Base-by-base conservation (phyloP, 1,140 invertebrate genomes). In the Tenebrio molitor region DNA sequence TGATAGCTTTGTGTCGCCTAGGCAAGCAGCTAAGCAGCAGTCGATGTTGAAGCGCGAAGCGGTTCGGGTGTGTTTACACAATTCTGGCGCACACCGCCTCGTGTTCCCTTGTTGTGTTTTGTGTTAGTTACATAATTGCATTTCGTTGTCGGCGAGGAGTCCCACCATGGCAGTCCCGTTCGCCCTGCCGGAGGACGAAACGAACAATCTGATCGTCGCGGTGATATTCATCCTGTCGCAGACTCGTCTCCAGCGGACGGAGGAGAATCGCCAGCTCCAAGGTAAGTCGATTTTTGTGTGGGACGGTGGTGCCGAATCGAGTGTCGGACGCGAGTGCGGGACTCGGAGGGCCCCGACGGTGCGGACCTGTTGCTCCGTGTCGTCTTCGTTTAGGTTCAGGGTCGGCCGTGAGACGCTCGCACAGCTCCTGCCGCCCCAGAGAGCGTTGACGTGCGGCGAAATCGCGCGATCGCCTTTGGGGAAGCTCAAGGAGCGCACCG, bases 91-190 rank as follows among this genome's bases (percentile, higher is more conserved):
- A 44, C 42, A 15, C n/a, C 64, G 64, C 64, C 64, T 66, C 64
- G 64, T 66, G 63, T 65, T 66, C 64, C 23, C 15, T 66, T 41
- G 44, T 50, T 50, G 64, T 66, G 64, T 44, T 66, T 44, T 25
- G 64, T 66, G 39, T 66, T 50, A 3, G n/a, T n/a, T 65, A 65
- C 62, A 34, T 65, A 65, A 65, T 65, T 25, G 36, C 12, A 39
- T 7, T 58, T 29, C 19, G 50, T 58, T 58, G 19, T 25, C 50
- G 50, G 29, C 50, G 16, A 19, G 42, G 64, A 67, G 67, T 8
- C 41, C 34, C 63, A 77, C 33, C 34, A 84, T 84, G 83, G 83
- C 83, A 65, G 83, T 84, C 71, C 83, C 83, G 15, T 84, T 84
- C 73, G 76, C 77, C 62, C 73, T 84, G 29, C 83, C 83, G 12